Evolutionary conservation across 2,797 vertebrate genomes (phyloP).

Genomic region (Falco biarmicus): DNA sequence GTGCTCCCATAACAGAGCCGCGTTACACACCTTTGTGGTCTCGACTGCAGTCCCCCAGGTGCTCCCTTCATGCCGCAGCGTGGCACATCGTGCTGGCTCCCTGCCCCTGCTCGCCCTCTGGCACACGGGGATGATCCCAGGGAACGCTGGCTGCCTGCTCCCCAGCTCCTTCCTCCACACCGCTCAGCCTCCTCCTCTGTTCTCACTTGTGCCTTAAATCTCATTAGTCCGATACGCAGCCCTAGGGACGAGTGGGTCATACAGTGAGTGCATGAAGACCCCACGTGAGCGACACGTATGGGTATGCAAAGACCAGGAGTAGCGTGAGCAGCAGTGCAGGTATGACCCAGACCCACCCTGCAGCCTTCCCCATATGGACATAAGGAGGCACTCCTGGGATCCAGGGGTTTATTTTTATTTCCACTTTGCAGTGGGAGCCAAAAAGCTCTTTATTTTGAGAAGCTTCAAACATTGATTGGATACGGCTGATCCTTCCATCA

Average conservation of each 20-base stretch:
- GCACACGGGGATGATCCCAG: background rate
- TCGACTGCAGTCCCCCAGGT: background rate
- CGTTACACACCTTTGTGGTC: background rate
- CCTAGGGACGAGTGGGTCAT: background rate
- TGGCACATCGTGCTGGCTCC: accelerated
- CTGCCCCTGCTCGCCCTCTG: accelerated
- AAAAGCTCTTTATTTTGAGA: conserved; percentile 37
- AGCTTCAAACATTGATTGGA: conserved; percentile 35
- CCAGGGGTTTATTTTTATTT: background rate
- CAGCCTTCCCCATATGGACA: background rate
- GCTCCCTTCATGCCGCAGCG: accelerated
- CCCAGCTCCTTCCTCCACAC: background rate
- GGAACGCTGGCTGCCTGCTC: background rate
- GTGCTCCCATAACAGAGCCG: background rate
- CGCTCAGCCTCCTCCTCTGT: background rate
- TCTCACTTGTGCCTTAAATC: background rate
- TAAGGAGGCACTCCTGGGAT: background rate
- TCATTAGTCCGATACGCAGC: background rate
- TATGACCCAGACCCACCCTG: background rate
- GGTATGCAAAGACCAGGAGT: background rate
- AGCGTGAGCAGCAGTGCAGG: background rate
- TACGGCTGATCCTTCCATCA: conserved; percentile 29
- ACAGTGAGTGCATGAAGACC: background rate
- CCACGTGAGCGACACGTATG: background rate
- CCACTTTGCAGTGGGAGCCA: background rate